Conservation (phyloP, 1,140 invertebrate genomes). For the Meloidogyne hapla region DNA sequence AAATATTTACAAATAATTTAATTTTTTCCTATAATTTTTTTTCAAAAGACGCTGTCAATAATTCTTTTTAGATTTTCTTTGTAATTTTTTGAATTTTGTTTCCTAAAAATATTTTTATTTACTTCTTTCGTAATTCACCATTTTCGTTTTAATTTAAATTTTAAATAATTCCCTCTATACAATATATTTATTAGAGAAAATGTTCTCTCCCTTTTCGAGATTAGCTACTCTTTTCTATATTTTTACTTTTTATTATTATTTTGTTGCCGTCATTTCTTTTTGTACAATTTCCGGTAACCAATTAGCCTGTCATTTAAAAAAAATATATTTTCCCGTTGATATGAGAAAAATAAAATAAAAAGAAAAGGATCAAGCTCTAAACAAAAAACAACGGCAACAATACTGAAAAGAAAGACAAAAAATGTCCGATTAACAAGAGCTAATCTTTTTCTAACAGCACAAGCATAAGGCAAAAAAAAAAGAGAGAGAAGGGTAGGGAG, state of each 20-base stretch:
- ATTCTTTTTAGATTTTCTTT: too few relatives aligned
- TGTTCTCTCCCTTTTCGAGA: background rate
- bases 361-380: background rate
- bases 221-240: background rate
- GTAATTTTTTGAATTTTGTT: too few relatives aligned
- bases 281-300: constrained; percentile 5
- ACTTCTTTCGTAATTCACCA: too few relatives aligned
- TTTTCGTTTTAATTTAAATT: too few relatives aligned
- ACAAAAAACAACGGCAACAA: background rate
- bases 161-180: too few relatives aligned
- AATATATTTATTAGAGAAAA: too few relatives aligned
- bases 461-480: background rate
- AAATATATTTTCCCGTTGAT: background rate
- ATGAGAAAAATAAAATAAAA: background rate
- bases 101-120: too few relatives aligned
- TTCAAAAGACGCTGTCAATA: too few relatives aligned
- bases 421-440: constrained; percentile 1
- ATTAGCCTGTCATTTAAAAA: constrained; percentile 6
- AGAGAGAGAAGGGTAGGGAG: background rate
- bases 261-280: background rate
- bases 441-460: background rate
- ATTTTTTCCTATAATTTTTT: too few relatives aligned
- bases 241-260: background rate
- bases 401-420: background rate
- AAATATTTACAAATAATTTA: too few relatives aligned